Conservation (phyloP, 2,888 invertebrate species). For the Tholera decimalis region DNA sequence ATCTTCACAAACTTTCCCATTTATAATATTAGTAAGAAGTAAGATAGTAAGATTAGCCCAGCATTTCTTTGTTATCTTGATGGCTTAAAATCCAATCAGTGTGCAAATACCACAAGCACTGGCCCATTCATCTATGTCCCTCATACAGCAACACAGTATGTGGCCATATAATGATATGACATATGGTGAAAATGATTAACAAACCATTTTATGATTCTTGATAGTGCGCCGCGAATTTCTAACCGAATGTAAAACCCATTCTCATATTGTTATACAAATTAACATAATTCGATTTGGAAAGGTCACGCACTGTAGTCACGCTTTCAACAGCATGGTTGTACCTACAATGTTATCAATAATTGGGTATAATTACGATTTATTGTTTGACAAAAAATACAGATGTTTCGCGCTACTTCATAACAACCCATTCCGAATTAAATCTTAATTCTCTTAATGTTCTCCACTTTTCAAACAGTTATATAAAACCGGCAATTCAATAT, state of each 20-base stretch:
- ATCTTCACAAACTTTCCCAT: no score
- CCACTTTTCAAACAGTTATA: slow-evolving; percentile 10
- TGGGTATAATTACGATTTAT: neutral
- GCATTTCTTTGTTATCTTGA: slow-evolving; percentile 7
- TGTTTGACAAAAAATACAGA: neutral
- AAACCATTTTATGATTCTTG: slow-evolving; percentile 27
- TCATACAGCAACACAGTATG: slow-evolving; percentile 5
- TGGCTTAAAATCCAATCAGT: slow-evolving; percentile 6
- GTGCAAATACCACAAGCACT: slow-evolving; percentile 22
- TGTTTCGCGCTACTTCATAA: neutral
- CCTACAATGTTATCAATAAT: slow-evolving; percentile 13
- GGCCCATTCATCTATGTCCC: slow-evolving; percentile 19
- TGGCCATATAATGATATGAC: slow-evolving; percentile 7
- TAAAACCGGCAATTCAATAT: neutral
- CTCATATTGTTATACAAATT: slow-evolving; percentile 29
- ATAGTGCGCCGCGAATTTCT: slow-evolving; percentile 16
- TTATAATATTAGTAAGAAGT: neutral
- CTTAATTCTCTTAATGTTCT: slow-evolving; percentile 15
- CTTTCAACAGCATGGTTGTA: slow-evolving; percentile 4
- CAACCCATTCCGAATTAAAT: slow-evolving; percentile 1
- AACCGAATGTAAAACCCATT: slow-evolving; percentile 25
- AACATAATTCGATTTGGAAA: slow-evolving; percentile 38
- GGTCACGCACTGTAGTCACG: slow-evolving; percentile 19
- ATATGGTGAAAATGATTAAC: slow-evolving; percentile 9
- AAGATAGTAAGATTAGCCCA: no score